Evolutionary conservation across 2,888 invertebrate genomes (phyloP).

Genomic region (Macropis europaea): DNA sequence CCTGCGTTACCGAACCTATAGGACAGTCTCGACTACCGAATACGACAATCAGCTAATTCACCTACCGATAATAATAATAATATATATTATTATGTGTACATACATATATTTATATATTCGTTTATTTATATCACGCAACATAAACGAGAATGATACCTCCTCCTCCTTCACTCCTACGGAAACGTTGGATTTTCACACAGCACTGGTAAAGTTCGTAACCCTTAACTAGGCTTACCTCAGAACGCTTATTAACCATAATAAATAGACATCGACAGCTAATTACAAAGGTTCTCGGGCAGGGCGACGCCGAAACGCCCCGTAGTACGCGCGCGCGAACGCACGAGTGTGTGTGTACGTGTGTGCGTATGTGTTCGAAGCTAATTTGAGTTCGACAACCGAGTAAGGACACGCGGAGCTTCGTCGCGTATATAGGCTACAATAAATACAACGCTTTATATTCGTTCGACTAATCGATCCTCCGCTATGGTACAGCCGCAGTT

Average conservation of each 20-base stretch:
- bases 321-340: background rate
- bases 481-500: constrained; percentile 17
- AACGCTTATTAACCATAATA: constrained; percentile 61
- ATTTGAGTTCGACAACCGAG: too few relatives aligned
- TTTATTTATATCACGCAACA: constrained; percentile 17
- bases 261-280: constrained; percentile 64
- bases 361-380: background rate
- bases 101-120: constrained; percentile 10
- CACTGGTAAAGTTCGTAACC: constrained; percentile 59
- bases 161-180: background rate
- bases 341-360: background rate
- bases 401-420: background rate
- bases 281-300: constrained; percentile 49
- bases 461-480: constrained; percentile 32
- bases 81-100: constrained; percentile 15
- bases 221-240: constrained; percentile 53
- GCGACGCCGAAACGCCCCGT: constrained; percentile 16
- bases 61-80: constrained; percentile 13
- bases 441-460: constrained; percentile 52
- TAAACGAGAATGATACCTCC: background rate
- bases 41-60: background rate
- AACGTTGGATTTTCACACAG: constrained; percentile 57
- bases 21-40: background rate
- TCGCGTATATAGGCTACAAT: constrained; percentile 39
- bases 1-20: background rate